A percentile compares a stretch with the other conserved stretches of the same genome.
phyloP scores from a whole-genome alignment of 2,113 vertebrate species.

The Perca schrenkii region DNA sequence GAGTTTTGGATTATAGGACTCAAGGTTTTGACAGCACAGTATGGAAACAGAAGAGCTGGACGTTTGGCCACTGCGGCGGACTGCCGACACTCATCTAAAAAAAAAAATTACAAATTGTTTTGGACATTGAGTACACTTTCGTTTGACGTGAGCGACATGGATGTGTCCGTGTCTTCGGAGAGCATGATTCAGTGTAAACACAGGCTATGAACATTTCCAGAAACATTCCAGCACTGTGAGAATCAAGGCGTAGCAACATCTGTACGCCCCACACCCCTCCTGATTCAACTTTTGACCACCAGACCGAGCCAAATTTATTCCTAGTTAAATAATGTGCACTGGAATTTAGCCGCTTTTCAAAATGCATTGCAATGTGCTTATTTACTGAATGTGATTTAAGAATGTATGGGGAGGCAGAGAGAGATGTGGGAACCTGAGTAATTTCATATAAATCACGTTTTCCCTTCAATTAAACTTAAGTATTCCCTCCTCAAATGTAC shows the following conservation, averaged over 20 bases:
- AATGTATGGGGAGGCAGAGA: neutral
- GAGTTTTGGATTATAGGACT: constrained; percentile 61
- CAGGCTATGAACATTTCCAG: constrained; percentile 28
- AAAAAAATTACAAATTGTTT: constrained; percentile 31
- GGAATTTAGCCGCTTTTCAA: constrained; percentile 13
- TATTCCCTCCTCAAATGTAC: neutral
- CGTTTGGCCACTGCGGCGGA: constrained; percentile 19
- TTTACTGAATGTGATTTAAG: neutral
- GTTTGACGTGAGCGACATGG: constrained; percentile 31
- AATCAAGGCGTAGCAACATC: constrained; percentile 41
- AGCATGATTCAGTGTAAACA: constrained; percentile 33
- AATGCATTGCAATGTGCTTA: neutral
- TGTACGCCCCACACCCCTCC: neutral
- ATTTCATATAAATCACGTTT: neutral
- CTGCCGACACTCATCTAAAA: constrained; percentile 21
- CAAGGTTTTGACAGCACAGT: constrained; percentile 42
- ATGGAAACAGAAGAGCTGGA: constrained; percentile 63
- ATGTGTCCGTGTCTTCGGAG: constrained; percentile 10
- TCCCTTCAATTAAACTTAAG: constrained; percentile 2
- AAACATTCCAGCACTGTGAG: constrained; percentile 42
- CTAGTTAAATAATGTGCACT: neutral
- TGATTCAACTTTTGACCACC: constrained; percentile 36
- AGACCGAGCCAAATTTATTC: constrained; percentile 12
- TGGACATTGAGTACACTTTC: constrained; percentile 33
- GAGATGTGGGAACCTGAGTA: neutral